Percentiles rank a stretch among this genome's conserved stretches.
Conservation (phyloP, 2,797 vertebrate genomes). For the Coregonus sp. region DNA sequence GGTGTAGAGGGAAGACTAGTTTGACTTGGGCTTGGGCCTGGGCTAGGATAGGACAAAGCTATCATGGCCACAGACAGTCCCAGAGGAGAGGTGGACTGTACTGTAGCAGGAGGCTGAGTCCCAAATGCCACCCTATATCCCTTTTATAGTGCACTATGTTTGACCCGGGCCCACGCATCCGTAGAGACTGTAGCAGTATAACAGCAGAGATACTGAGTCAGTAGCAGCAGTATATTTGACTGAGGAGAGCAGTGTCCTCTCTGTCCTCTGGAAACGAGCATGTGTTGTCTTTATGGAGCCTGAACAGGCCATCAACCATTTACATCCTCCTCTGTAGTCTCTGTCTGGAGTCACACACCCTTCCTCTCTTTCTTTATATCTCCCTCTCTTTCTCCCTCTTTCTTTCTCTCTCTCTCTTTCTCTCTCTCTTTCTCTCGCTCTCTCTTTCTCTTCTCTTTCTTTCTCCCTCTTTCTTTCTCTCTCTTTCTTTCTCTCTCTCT, state of each 20-base stretch:
- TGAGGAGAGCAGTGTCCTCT: conserved; percentile 48
- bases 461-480: background rate
- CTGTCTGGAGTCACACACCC: background rate
- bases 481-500: too few species aligned
- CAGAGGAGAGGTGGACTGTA: conserved; percentile 43
- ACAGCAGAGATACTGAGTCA: conserved; percentile 25
- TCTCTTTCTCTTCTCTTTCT: too few species aligned
- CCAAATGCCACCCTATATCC: too few species aligned
- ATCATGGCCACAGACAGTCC: conserved; percentile 44
- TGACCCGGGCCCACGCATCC: too few species aligned
- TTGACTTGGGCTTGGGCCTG: too few species aligned
- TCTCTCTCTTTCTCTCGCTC: too few species aligned
- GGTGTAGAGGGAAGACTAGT: conserved; percentile 36
- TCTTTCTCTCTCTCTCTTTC: too few species aligned
- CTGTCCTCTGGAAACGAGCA: conserved; percentile 49
- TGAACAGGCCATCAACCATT: conserved; percentile 17
- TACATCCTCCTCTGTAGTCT: background rate
- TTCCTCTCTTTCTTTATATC: background rate
- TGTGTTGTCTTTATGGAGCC: conserved; percentile 41
- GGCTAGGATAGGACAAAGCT: conserved; percentile 43
- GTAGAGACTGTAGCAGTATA: too few species aligned
- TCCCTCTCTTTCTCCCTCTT: background rate
- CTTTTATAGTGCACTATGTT: too few species aligned
- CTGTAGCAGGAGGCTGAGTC: too few species aligned
- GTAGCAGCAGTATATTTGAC: conserved; percentile 57